Evolutionary conservation across 2,797 vertebrate species (phyloP).

Genomic region (Falco cherrug): DNA sequence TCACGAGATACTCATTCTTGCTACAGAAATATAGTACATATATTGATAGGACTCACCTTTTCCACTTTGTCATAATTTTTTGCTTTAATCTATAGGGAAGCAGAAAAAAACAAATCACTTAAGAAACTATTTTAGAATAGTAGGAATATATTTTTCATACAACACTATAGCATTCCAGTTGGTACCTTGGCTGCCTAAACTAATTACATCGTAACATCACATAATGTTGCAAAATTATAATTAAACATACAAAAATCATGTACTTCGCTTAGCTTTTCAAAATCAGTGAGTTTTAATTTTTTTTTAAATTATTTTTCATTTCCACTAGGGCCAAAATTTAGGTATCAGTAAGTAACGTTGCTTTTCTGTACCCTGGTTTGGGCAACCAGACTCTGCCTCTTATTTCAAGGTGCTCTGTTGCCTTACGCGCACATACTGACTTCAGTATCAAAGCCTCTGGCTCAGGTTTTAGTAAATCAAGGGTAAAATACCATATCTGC

Average conservation of each 20-base stretch:
- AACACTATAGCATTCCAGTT: background rate
- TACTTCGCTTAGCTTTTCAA: background rate
- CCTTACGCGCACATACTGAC: background rate
- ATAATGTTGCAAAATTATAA: background rate
- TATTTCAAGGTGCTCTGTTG: background rate
- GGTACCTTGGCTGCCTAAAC: background rate
- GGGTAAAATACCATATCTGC: background rate
- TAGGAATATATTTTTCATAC: conserved; percentile 49
- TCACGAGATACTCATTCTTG: background rate
- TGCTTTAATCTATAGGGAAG: conserved; percentile 94
- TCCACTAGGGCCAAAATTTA: background rate
- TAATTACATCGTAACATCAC: background rate
- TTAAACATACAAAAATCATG: background rate
- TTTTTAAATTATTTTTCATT: background rate
- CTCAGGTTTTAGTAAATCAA: background rate
- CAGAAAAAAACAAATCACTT: conserved; percentile 71
- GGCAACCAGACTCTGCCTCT: background rate
- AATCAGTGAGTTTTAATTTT: background rate
- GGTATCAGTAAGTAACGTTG: background rate
- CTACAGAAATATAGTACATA: conserved; percentile 7
- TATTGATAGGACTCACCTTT: conserved; percentile 89
- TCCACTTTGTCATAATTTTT: conserved; percentile 99
- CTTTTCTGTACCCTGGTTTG: background rate
- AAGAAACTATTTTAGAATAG: conserved; percentile 43
- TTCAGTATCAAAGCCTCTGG: background rate